Base-by-base conservation (phyloP, 2,113 vertebrate species). In the Nansenia antarctica region DNA sequence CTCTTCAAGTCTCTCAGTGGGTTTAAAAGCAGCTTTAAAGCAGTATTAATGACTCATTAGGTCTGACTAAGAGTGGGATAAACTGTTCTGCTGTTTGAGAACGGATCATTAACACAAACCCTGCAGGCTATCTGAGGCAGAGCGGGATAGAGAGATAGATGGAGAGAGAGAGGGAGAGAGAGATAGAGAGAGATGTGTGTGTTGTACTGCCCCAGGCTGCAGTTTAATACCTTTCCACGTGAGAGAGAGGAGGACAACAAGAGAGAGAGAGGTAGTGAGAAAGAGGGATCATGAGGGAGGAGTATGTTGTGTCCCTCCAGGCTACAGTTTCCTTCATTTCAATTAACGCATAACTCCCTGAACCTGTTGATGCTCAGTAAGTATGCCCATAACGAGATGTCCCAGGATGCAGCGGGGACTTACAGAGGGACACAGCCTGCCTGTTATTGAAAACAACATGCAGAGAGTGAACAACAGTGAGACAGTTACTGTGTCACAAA, bases 101-200 rank as follows among this genome's bases (percentile, higher is more conserved):
- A 49, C 47, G 62, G 30, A 77, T 90, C 71, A 81, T 66, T 65
- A 78, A 42, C 18, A 47, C 27, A 76, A 86, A 49, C 45, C 65
- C 90, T 61, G 29, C 72, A 80, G 89, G 89, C 85, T 70, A 79
- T 54, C 62, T 76, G 79, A 83, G 11, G 45, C 5, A 58, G 20
- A 29, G n/a, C 26, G 12, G 32, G 26, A 32, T 15, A 65, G 1
- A 35, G 65, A 37, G 27, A 67, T 67, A 58, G 58, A 37, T n/a
- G 15, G 26, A 22, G 7, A 65, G 14, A 9, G 49, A 35, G 52
- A 67, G 14, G 2, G 11, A 30, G 55, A n/a, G 29, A 1, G 54
- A 6, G 26, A 29, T 1, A 30, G 27, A 20, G n/a, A 49, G 1
- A 22, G 6, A 49, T 49, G 9, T 20, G 6, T 8, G 45, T 49